These are phyloP conservation scores for Bujurquina vittata DNA, from an alignment of 2,113 vertebrate species.

Conservation along the genomic window DNA sequence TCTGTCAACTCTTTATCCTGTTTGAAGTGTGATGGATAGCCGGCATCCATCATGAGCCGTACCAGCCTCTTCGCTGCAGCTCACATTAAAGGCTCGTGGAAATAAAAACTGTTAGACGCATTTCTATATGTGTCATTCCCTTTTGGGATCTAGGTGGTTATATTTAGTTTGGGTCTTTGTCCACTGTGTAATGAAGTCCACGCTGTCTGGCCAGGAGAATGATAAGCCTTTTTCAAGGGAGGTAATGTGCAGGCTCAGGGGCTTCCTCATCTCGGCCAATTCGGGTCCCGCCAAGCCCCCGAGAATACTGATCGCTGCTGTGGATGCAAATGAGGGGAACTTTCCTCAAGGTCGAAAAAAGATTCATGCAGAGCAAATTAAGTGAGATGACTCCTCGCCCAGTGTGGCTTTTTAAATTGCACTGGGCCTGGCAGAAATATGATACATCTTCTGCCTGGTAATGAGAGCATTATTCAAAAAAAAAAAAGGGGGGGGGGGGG, in stretches of 20 bases:
- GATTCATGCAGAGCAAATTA: conserved; percentile 64
- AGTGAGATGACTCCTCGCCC: conserved; percentile 45
- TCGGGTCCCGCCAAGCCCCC: conserved; percentile 30
- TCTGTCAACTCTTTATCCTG: conserved; percentile 1
- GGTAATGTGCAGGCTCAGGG: conserved; percentile 54
- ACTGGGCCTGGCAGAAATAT: conserved; percentile 39
- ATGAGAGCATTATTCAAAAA: conserved; percentile 45
- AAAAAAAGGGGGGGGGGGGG: neutral
- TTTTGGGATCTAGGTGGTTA: conserved; percentile 49
- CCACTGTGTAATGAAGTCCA: conserved; percentile 55
- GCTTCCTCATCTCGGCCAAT: conserved; percentile 47
- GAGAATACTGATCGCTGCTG: conserved; percentile 60
- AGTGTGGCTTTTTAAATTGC: conserved; percentile 55
- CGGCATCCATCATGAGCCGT: conserved; percentile 16
- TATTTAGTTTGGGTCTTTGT: conserved; percentile 64
- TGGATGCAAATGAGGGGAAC: conserved; percentile 69
- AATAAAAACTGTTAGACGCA: conserved; percentile 4
- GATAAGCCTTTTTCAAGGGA: conserved; percentile 64
- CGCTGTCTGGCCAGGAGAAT: conserved; percentile 43
- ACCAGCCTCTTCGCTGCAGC: neutral
- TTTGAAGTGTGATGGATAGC: conserved; percentile 43
- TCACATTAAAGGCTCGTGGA: conserved; percentile 8
- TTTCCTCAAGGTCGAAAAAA: conserved; percentile 69
- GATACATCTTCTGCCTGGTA: conserved; percentile 44
- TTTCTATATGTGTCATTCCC: conserved; percentile 41